Conservation (phyloP, 2,113 vertebrate species). For the Microtus ochrogaster region DNA sequence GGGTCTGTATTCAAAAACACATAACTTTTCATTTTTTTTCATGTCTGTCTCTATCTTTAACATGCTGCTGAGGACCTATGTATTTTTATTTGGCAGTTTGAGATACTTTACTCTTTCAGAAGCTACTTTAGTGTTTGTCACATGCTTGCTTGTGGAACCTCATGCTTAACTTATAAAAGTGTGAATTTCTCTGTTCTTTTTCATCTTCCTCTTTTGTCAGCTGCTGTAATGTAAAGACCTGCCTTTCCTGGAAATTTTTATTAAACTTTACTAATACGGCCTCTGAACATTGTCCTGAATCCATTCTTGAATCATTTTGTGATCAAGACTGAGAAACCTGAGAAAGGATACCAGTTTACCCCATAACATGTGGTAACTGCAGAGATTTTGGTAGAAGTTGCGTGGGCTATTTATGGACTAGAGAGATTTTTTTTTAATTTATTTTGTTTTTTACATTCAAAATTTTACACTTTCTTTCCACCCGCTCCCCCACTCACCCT, state of each 20-base stretch:
- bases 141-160: not conserved
- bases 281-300: not conserved
- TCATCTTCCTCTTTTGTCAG: not conserved
- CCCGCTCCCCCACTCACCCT: no score
- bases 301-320: not conserved
- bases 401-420: not conserved
- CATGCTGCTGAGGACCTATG: not conserved
- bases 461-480: no score
- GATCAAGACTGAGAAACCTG: not conserved
- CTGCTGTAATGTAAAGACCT: not conserved
- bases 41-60: accelerated
- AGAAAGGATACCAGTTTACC: not conserved
- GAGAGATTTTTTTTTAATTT: no score
- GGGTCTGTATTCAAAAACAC: not conserved
- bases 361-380: not conserved
- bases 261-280: not conserved
- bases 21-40: not conserved
- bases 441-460: no score
- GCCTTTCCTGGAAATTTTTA: not conserved
- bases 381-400: not conserved
- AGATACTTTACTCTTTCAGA: not conserved
- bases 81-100: not conserved
- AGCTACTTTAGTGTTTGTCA: not conserved
- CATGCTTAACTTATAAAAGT: not conserved
- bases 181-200: not conserved